Evolutionary conservation across 2,113 vertebrate species (phyloP).

Genomic region (Desmodus rotundus): DNA sequence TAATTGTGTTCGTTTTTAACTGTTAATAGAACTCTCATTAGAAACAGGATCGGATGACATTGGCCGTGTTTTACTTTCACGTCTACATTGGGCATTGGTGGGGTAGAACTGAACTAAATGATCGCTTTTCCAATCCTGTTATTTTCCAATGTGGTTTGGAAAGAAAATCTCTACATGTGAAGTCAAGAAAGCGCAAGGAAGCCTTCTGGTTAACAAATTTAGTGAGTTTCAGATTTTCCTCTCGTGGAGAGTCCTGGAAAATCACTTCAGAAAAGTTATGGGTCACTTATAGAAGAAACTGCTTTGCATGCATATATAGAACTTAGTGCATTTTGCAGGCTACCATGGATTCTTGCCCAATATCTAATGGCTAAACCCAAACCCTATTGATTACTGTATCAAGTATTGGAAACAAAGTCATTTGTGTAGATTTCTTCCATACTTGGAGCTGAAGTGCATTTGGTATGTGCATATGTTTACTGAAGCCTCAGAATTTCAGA

Average conservation of each 20-base stretch:
- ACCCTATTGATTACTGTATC: not conserved
- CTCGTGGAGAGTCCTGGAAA: constrained; percentile 51
- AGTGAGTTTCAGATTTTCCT: constrained; percentile 63
- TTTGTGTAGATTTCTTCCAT: not conserved
- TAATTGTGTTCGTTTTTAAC: not conserved
- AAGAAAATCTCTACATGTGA: constrained; percentile 23
- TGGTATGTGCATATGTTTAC: not conserved
- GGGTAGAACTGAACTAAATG: constrained; percentile 40
- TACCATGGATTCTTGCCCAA: not conserved
- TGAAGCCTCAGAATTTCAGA: not conserved
- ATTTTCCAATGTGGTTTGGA: constrained; percentile 70
- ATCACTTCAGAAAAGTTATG: constrained; percentile 40
- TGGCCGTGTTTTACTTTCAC: not conserved
- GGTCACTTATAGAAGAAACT: constrained; percentile 8
- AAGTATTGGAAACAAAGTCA: constrained; percentile 18
- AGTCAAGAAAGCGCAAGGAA: constrained; percentile 57
- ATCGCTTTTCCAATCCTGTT: constrained; percentile 67
- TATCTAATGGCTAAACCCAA: not conserved
- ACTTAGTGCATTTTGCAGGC: not conserved
- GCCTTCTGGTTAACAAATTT: constrained; percentile 61
- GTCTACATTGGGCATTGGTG: constrained; percentile 18
- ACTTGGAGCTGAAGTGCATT: not conserved
- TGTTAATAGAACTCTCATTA: not conserved
- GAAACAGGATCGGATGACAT: not conserved
- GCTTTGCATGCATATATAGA: not conserved